These are phyloP conservation scores for Asteroscopus sphinx DNA, from an alignment of 2,888 invertebrate genomes.

Conservation along the genomic window DNA sequence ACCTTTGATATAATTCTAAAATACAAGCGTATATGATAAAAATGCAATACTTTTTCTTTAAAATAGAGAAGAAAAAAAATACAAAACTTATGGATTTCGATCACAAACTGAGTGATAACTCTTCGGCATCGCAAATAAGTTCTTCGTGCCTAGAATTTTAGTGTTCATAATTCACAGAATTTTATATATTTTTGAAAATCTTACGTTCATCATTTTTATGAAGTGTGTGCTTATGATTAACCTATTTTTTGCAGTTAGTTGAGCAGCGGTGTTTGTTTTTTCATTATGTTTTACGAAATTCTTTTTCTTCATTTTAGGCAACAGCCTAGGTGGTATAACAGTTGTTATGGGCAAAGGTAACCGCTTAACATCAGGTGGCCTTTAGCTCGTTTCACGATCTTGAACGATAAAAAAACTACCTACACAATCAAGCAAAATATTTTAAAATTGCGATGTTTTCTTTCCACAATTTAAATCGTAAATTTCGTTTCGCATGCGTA, in stretches of 20 bases:
- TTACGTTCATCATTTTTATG: neutral
- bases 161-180: constrained; percentile 1
- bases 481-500: too few relatives aligned
- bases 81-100: constrained; percentile 20
- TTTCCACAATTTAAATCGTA: too few relatives aligned
- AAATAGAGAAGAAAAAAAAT: neutral
- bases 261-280: too few relatives aligned
- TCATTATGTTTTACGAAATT: too few relatives aligned
- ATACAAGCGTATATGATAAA: neutral
- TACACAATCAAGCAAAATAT: too few relatives aligned
- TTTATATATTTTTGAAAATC: neutral
- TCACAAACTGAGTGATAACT: constrained; percentile 16
- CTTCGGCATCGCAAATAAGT: constrained; percentile 22
- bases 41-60: neutral
- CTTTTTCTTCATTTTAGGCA: too few relatives aligned
- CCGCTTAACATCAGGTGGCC: too few relatives aligned
- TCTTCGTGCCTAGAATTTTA: constrained; percentile 12
- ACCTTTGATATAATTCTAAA: neutral
- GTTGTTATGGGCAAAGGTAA: too few relatives aligned
- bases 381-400: too few relatives aligned
- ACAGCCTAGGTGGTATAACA: too few relatives aligned
- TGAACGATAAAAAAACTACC: too few relatives aligned
- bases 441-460: too few relatives aligned
- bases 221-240: neutral
- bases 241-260: constrained; percentile 8